Evolutionary conservation across 2,797 vertebrate genomes (phyloP), one percentile per base, ranked within the genome.

Genomic region (Acrocephalus scirpaceus): DNA sequence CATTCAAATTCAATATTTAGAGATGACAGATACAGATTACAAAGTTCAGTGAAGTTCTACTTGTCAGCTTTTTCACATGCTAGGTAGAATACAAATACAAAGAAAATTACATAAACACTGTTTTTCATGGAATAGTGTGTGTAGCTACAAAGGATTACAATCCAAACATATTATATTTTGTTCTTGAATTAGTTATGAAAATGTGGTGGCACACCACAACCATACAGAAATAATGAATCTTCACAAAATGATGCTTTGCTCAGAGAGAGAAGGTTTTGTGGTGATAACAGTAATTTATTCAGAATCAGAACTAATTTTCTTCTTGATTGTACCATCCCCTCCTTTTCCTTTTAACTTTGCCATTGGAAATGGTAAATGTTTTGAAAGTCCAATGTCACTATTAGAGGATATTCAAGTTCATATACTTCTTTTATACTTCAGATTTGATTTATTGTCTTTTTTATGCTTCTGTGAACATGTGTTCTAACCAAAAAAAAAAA

Each of bases 371-470:
- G 19, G 23, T 6, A 84, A 53, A 72, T 36, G 3, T 2, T 78
- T 85, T 60, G 53, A 7, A 65, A 20, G 25, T 38, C 72, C 51
- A 66, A 7, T 53, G 22, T 22, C 22, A 60, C 4, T 4, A 16
- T 64, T 72, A 83, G 10, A 47, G 13, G 4, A 67, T 51, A 72
- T 81, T 70, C 38, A 66, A 51, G 7, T 60, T 87, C 18, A 51
- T 27, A 30, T 26, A 70, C 7, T 57, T 82, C 47, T 60, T 45
- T 64, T 56, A 22, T 76, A 80, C 20, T 91, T 95, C 48, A 91
- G 34, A 51, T 60, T 60, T 81, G n/a, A 56, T 95, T 95, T 95
- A 66, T 73, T 67, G 12, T 79, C 47, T 86, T 77, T 90, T 81
- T 71, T 61, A 73, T 81, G 57, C 18, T 60, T 54, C 48, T 21